A percentile compares a stretch with the other conserved stretches of the same genome.
Conservation (phyloP, 2,888 invertebrate genomes). For the Norana najaformis region DNA sequence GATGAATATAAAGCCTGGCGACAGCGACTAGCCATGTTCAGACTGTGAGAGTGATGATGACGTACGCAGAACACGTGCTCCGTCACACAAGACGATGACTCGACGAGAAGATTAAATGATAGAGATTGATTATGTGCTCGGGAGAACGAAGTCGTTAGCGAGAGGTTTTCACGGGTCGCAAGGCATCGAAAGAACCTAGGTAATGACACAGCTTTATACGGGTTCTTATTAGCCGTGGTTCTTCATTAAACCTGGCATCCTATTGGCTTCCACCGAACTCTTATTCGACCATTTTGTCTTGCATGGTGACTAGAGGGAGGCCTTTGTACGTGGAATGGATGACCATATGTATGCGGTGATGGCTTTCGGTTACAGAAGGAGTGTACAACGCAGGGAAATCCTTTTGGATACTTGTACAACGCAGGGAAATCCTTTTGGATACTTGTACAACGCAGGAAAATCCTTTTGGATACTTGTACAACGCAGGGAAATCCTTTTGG, state of each 20-base stretch:
- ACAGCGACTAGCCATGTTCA: not conserved
- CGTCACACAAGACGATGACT: not conserved
- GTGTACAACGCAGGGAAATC: not conserved
- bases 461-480: not conserved
- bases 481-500: not conserved
- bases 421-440: not conserved
- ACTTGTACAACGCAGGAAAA: not conserved
- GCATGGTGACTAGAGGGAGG: not conserved
- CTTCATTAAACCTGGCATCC: not conserved
- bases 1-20: not conserved
- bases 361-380: not conserved
- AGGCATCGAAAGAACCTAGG: not conserved
- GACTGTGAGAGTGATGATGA: not conserved
- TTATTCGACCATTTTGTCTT: not conserved
- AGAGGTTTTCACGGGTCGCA: constrained; percentile 2
- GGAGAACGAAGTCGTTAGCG: not conserved
- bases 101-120: not conserved
- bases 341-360: not conserved
- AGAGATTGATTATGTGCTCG: constrained; percentile 6
- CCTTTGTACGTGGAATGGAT: constrained; percentile 5
- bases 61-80: not conserved
- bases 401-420: not conserved
- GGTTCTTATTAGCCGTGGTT: not conserved
- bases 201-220: constrained; percentile 1
- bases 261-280: not conserved